Evolutionary conservation across 37 sponge, comb jelly and placozoan genomes (phyloP), one percentile per base, ranked within the genome.

Genomic region (Haliclona indistincta): DNA sequence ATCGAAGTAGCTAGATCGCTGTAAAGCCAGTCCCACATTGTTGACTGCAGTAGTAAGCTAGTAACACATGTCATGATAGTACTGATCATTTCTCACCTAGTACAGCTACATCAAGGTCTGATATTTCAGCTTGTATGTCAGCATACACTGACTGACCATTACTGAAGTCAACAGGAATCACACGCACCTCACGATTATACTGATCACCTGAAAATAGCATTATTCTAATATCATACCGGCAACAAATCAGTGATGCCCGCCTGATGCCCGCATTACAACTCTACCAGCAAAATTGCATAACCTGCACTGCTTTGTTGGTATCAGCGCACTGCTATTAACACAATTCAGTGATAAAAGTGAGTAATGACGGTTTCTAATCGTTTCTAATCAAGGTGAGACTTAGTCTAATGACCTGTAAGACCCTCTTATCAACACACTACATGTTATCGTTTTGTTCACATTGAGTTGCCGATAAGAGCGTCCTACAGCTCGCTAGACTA

Each of bases 21-120:
- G 76, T 66, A 74, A 74, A 42, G 72, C 53, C 33, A 81, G 26
- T 3, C 87, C 87, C 49, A 86, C 87, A 81, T 86, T 86, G 71
- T 86, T 86, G 49, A 86, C 84, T 81, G 32, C 23, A 62, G 53
- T 38, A 20, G 38, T 25, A 64, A 20, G 5, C 29, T 29, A 13
- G n/a, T 19, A 49, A 11, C 17, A 17, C 11, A 19, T 49, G 15
- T 19, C 52, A 17, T 49, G 52, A 19, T 11, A 49, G n/a, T n/a
- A n/a, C n/a, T n/a, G n/a, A n/a, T n/a, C n/a, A 11, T 38, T 38
- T 38, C 17, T n/a, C 4, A 70, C 71, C 71, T 49, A 70, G 49
- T 0, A 70, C 22, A 37, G 51, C 74, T 56, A 73, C 23, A 32
- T 73, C 74, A 11, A 56, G n/a, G 34, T 52, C 61, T 37, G 62